Evolutionary conservation across 2,888 invertebrate genomes (phyloP).

Genomic region (Epiperipatus broadwayi): DNA sequence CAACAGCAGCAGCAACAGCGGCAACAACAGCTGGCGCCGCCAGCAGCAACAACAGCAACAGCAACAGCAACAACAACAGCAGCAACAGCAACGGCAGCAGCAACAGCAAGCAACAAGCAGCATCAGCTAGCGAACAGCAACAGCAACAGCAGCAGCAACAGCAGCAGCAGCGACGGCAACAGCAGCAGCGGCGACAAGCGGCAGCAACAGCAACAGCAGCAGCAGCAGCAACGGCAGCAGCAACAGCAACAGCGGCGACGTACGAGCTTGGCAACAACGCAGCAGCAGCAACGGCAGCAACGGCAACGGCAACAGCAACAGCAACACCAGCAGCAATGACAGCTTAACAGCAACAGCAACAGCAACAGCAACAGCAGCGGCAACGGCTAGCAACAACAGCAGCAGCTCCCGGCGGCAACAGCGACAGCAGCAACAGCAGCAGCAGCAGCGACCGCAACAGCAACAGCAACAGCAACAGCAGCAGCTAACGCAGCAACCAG

Average conservation of each 20-base stretch:
- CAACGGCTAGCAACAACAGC: not conserved
- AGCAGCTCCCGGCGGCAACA: not conserved
- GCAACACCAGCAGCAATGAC: not conserved
- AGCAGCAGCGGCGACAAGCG: not conserved
- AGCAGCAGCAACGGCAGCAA: not conserved
- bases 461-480: too few species aligned
- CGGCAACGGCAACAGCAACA: not conserved
- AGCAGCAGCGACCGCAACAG: too few species aligned
- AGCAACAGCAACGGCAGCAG: not conserved
- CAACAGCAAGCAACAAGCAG: not conserved
- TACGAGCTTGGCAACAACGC: too few species aligned
- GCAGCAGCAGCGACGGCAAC: not conserved
- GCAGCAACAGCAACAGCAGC: not conserved
- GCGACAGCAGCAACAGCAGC: not conserved
- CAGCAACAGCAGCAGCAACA: conserved; percentile 3
- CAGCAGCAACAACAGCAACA: not conserved
- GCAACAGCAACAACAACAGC: not conserved
- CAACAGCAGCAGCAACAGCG: too few species aligned
- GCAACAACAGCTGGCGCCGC: too few species aligned
- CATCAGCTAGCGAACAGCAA: not conserved
- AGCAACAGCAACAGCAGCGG: not conserved
- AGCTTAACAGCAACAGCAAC: not conserved
- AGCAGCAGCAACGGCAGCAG: not conserved
- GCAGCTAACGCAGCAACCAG: too few species aligned
- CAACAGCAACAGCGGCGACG: not conserved